phyloP scores from a whole-genome alignment of 2,888 invertebrate genomes.

The Lagria hirta region DNA sequence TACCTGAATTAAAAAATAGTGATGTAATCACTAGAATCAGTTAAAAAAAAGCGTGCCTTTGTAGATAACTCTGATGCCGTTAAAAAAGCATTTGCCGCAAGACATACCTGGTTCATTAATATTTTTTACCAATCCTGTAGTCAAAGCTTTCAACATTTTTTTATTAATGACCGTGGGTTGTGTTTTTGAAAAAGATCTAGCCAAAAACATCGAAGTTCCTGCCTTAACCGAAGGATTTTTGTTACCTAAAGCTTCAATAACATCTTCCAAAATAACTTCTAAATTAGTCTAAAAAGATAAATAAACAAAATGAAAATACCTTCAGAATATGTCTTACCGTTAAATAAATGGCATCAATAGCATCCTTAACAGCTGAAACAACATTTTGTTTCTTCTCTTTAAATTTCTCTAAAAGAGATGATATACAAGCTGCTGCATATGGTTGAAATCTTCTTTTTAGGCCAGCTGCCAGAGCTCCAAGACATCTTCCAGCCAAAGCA shows the following conservation, averaged over 20 bases:
- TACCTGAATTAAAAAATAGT: no score
- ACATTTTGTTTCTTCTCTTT: conserved; percentile 95
- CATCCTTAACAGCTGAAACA: conserved; percentile 82
- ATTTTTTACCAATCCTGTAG: conserved; percentile 75
- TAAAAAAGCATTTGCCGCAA: conserved; percentile 15
- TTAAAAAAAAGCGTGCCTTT: no score
- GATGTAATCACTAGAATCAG: no score
- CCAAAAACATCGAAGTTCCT: conserved; percentile 82
- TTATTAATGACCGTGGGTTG: conserved; percentile 82
- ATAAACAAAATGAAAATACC: conserved; percentile 8
- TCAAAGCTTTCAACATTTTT: conserved; percentile 83
- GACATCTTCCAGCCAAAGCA: conserved; percentile 79
- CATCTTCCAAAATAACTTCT: conserved; percentile 83
- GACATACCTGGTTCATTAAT: conserved; percentile 77
- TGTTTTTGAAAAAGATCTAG: conserved; percentile 79
- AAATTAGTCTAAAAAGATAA: conserved; percentile 67
- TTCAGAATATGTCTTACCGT: conserved; percentile 60
- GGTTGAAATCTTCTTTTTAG: conserved; percentile 84
- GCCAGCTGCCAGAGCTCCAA: conserved; percentile 80
- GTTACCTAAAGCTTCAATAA: conserved; percentile 81
- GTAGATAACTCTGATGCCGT: no score
- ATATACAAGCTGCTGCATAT: conserved; percentile 76
- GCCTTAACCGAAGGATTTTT: conserved; percentile 90
- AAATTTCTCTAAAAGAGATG: conserved; percentile 89
- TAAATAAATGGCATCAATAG: conserved; percentile 84